Base-by-base conservation (phyloP, 2,888 invertebrate species). In the Caenorhabditis auriculariae region DNA sequence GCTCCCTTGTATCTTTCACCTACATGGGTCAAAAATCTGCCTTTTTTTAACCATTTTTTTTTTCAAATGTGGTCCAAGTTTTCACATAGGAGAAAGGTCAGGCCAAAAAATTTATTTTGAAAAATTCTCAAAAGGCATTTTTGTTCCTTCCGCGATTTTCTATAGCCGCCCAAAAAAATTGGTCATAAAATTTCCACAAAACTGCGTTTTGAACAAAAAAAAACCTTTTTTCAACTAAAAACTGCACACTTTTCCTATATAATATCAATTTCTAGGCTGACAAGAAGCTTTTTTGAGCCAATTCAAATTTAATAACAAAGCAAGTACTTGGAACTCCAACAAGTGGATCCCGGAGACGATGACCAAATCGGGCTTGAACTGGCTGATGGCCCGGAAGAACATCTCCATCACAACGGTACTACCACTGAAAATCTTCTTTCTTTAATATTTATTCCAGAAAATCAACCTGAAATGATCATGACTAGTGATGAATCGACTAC, bases 401-500 rank as follows among this genome's bases (percentile, higher is more conserved):
- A 82, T 82, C 51, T 83, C 82, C 49, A 81, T 78, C 2, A 82
- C 75, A n/a, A 78, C 69, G 38, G 77, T 70, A 23, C 74, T 75
- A 17, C 77, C 75, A 66, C 80, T 79, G 61, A 51, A 80, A 48
- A 32, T 12, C 32, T 7, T 12, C 45, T n/a, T 41, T n/a, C 26
- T n/a, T 12, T 12, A 45, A 12, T 24, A 7, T n/a, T 12, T 45
- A 43, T 43, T 24, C 9, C 17, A 24, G 17, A 45, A 48, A 45
- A 5, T 37, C 12, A 37, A 75, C 75, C 84, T 84, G 60, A 82
- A 81, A 57, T 81, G 78, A 71, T 85, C 84, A 64, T 83, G 82
- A 46, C 83, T 82, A 19, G 82, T 82, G 58, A 85, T 84, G 69
- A 84, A 84, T 23, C 84, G 69, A 51, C 78, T 84, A 35, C 84